Base-by-base conservation (phyloP, 1,140 invertebrate species). In the Cherax quadricarinatus region DNA sequence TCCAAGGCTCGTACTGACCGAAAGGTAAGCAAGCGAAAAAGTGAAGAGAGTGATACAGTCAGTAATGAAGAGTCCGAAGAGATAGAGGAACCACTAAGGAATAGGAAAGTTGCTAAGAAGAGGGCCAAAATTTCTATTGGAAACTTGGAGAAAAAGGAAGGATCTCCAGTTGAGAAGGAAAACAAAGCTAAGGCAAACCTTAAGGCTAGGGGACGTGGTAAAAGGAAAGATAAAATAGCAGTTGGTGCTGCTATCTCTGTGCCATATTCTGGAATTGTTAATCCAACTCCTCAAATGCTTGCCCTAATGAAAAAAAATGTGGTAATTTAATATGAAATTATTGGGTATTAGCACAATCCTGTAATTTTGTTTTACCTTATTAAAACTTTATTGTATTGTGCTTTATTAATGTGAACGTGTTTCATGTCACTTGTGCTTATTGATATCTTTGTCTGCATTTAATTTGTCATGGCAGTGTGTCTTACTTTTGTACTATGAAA, bases 211-310 rank as follows among this genome's bases (percentile, higher is more conserved):
- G 60, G 75, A n/a, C n/a, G 30, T 62, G 83, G n/a, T 66, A 79
- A 18, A 79, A 30, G 62, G 24, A 30, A 24, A n/a, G 24, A 14
- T 41, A 53, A 66, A 70, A 53, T 49, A 18, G n/a, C 92, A 91
- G 66, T 91, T 94, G 89, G 93, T 92, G 14, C 86, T 80, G 30
- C 82, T 10, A 57, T 57, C 80, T 93, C 82, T 81, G 80, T 24
- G 62, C 53, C 75, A 16, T 88, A 53, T 41, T 84, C 30, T 93
- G 92, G 41, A 48, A 87, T 70, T 89, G 94, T 48, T 90, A 94
- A 79, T 94, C 94, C 93, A 88, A 94, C 89, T 94, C 94, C 94
- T 93, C 93, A 78, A 93, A 93, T 90, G 94, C 94, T 87, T 73
- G 94, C 57, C 91, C 94, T 81, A 57, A 93, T 91, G 89, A 94